Conservation (phyloP, 2,888 invertebrate species). For the Phyllotreta striolata region DNA sequence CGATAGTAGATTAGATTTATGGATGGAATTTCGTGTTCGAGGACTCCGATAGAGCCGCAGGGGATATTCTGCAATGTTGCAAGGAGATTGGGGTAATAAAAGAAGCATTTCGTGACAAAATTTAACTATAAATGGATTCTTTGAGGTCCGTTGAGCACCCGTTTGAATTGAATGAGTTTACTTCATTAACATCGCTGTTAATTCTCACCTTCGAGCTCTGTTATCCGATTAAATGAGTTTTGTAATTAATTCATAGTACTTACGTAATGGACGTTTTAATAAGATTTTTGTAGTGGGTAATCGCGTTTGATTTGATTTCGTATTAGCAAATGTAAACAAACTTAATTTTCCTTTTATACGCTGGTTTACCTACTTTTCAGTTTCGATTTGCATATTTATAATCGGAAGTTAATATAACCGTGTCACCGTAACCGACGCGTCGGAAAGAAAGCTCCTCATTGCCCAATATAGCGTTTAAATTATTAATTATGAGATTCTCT, state of each 20-base stretch:
- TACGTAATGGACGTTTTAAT: too few relatives aligned
- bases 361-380: background rate
- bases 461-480: constrained; percentile 22
- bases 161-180: too few relatives aligned
- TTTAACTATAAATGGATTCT: too few relatives aligned
- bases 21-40: background rate
- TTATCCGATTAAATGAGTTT: too few relatives aligned
- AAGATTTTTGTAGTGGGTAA: too few relatives aligned
- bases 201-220: too few relatives aligned
- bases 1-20: background rate
- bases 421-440: constrained; percentile 8
- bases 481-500: constrained; percentile 28
- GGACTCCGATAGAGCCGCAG: background rate
- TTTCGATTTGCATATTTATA: background rate
- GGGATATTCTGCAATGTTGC: constrained; percentile 4
- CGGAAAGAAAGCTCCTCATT: constrained; percentile 26
- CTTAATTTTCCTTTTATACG: background rate
- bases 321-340: background rate
- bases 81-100: constrained; percentile 2
- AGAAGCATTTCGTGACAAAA: background rate
- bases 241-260: too few relatives aligned
- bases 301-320: background rate
- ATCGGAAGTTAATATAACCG: constrained; percentile 18
- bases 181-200: too few relatives aligned
- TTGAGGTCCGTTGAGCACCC: too few relatives aligned